Evolutionary conservation across 2,797 vertebrate genomes (phyloP), one percentile per base, ranked within the genome.

Genomic region (Sciurus vulgaris): DNA sequence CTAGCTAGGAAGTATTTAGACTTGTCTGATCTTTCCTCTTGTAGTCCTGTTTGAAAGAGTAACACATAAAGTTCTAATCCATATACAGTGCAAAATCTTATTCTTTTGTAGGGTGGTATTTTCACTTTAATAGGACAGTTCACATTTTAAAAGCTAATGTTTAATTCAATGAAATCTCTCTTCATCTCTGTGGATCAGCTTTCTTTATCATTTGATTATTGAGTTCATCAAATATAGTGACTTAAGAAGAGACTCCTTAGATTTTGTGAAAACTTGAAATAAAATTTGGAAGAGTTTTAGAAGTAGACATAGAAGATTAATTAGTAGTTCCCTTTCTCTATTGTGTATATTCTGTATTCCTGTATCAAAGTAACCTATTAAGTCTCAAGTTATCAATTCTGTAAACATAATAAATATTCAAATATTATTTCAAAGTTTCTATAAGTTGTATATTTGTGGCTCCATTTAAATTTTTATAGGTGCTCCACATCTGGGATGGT

Each of bases 111-210:
- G 47, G 41, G 10, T 93, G 51, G n/a, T 54, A 18, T 61, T 97
- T 97, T 94, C 3, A 85, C 76, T 91, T 95, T 63, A 88, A 59
- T 96, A 88, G 73, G 56, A 86, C 10, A 88, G 90, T 97, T 91
- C 8, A 94, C 59, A 61, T 74, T 65, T 49, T 72, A 82, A 94
- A 92, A 54, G 28, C 49, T 81, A 35, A 86, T 87, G 6, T 91
- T 89, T 96, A 89, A 86, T 97, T 97, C 14, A 79, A 88, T 82
- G 56, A 92, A 47, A 30, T 10, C 5, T 13, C 22, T 83, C 26
- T 93, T 87, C 86, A 65, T 93, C 51, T 38, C 30, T 85, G 5
- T 89, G 6, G 30, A 4, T 90, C 47, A 73, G 20, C 28, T 82
- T 90, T 89, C 56, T 72, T 0, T 84, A 35, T 83, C 30, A 81